Evolutionary conservation across 2,797 vertebrate genomes (phyloP), one percentile per base, ranked within the genome.

Genomic region (Botia almorhae): DNA sequence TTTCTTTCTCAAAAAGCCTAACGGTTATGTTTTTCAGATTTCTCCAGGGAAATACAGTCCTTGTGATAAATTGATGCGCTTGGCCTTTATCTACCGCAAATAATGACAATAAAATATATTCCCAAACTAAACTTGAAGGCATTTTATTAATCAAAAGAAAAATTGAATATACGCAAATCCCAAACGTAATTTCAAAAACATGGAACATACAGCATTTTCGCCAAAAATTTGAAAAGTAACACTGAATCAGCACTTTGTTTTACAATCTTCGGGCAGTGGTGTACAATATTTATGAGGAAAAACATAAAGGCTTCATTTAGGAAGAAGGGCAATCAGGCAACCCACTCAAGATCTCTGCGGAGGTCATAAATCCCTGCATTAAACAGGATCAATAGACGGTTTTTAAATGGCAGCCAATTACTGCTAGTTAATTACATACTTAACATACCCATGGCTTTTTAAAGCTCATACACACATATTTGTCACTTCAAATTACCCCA

Each of bases 301-400:
- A 56, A 61, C 74, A 81, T 72, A 17, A 77, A 77, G 39, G 21
- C 69, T 68, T 74, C 6, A 64, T 67, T 51, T 74, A 76, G 55
- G 51, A 68, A 71, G 63, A 33, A 81, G 82, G 53, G 67, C 58
- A 77, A 76, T 76, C 72, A 67, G 77, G 64, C 46, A 63, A 68
- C 68, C 68, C 55, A 67, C 78, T 80, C 50, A 83, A 80, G 53
- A 77, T 80, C 76, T 72, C 83, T 81, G 77, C 75, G 61, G 72
- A 72, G 71, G 83, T 78, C 58, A 78, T 79, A 74, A 86, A 88
- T 84, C 76, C 74, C 64, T 10, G 71, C 74, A 84, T 86, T 85
- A 87, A 84, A 89, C 67, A 80, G 76, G 69, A 83, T 88, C 81
- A 74, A 82, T 84, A 82, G 76, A 84, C 84, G 68, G 63, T 77